Base-by-base conservation (phyloP, 2,113 vertebrate genomes). In the Cyanistes caeruleus region DNA sequence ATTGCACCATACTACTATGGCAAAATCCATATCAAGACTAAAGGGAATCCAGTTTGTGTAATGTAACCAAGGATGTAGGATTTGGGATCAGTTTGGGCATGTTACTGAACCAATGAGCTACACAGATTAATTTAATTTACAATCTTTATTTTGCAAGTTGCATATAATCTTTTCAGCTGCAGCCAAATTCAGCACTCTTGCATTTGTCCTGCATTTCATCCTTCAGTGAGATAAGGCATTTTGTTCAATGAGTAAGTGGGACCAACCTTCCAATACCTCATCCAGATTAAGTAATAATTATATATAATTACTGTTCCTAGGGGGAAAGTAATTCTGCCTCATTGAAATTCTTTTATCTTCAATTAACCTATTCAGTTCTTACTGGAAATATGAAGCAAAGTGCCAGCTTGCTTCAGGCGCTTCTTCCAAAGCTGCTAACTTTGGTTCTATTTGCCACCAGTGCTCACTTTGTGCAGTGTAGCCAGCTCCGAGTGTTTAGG, bases 211-310 rank as follows among this genome's bases (percentile, higher is more conserved):
- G n/a, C 21, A 5, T 90, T 92, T 90, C 49, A 83, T 95, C 81
- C 41, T 87, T 94, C 19, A 30, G 52, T 41, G 48, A 83, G 73
- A 77, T 86, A 68, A 87, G 30, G 15, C 44, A 19, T 92, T 96
- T 89, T 89, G 65, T 77, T 91, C 72, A 72, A 33, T 80, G 64
- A 87, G n/a, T 72, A 89, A 86, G 68, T 78, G 60, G 55, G 68
- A 86, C 88, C 56, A 74, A 89, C 62, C 43, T 96, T 94, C 78
- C 63, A 84, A 91, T 87, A 92, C 88, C 86, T 94, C 88, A 88
- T 96, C 78, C 83, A 92, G 83, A 96, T 95, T 87, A 94, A 93
- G 96, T 82, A 92, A 78, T 95, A 96, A 97, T 96, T 96, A 93
- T 78, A 65, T 92, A 72, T 91, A 97, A 96, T 96, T 97, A 87